Base-by-base conservation (phyloP, 2,888 invertebrate species). In the Chaitophorus viminalis region DNA sequence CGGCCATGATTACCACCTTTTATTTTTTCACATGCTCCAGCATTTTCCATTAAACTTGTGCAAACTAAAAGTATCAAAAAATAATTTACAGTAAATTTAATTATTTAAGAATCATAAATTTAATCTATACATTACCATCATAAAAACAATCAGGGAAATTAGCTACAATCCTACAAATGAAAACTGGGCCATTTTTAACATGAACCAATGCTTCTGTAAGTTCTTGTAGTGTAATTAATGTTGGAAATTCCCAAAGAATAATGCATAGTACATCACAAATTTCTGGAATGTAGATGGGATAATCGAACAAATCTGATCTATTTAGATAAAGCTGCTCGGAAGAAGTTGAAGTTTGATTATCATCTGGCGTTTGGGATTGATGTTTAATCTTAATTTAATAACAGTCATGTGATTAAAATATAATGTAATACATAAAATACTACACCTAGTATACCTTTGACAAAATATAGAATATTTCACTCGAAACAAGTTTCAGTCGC, bases 181-280 rank as follows among this genome's bases (percentile, higher is more conserved):
- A 95, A 90, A 95, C 94, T 21, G 97, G 94, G 0, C 98, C 98
- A 92, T 97, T 96, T 90, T 96, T 96, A 0, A 98, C 95, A 92
- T 97, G 95, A 3, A 99, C 92, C 33, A 99, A 92, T 0, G 96
- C 96, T 92, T 99, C 98, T 11, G 96, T 94, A 87, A 96, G 93
- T 90, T 96, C 96, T 89, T 95, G 93, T 84, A 98, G 94, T 85
- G 95, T 96, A 5, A 99, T 92, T 79, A 98, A 93, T 84, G 96
- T 96, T 0, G 98, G 98, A 68, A 99, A 92, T 91, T 99, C 98
- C 14, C 98, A 98, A 88, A 98, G 93, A 54, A 97, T 96, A 89
- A 99, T 98, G 91, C 97, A 98, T 82, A 99, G 94, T 0, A 98
- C 97, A 92, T 98, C 98, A 74, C 97, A 96, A 72, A 99, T 95